A percentile compares a stretch with the other conserved stretches of the same genome.
phyloP scores from a whole-genome alignment of 1,140 invertebrate genomes.

The Megalopta genalis region DNA sequence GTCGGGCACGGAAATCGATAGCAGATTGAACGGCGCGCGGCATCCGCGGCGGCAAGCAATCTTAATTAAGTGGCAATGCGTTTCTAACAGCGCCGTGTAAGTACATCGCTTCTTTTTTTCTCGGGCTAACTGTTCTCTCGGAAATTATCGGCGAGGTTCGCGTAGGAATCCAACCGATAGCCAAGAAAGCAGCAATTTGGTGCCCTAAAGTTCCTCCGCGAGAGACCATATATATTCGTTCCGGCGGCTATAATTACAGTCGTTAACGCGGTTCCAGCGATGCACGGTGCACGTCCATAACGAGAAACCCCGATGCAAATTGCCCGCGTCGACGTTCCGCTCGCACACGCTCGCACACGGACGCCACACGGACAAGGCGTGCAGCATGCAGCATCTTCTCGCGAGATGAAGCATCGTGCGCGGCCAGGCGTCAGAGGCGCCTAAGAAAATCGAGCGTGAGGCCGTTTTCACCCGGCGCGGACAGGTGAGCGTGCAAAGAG shows the following conservation, averaged over 20 bases:
- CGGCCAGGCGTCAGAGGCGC: neutral
- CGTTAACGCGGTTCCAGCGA: neutral
- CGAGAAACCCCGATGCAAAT: constrained; percentile 29
- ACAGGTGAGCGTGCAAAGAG: constrained; percentile 1
- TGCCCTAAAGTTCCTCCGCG: neutral
- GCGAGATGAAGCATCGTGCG: constrained; percentile 1
- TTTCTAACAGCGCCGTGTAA: no score
- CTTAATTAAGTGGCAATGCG: no score
- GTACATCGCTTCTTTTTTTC: neutral
- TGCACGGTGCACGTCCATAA: constrained; percentile 3
- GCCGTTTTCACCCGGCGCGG: neutral
- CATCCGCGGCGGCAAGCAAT: no score
- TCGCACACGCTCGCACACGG: neutral
- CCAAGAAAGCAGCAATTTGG: neutral
- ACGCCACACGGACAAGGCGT: no score
- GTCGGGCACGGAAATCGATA: no score
- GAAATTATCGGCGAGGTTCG: neutral
- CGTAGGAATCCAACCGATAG: neutral
- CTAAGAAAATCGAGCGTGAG: constrained; percentile 11
- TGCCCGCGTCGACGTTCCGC: constrained; percentile 34
- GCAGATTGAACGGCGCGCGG: no score
- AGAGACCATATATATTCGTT: constrained; percentile 1
- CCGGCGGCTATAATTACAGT: neutral
- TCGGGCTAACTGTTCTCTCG: no score
- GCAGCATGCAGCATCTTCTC: neutral